These are phyloP conservation scores for Phoeniculus purpureus DNA, from an alignment of 2,797 vertebrate species.

Conservation along the genomic window DNA sequence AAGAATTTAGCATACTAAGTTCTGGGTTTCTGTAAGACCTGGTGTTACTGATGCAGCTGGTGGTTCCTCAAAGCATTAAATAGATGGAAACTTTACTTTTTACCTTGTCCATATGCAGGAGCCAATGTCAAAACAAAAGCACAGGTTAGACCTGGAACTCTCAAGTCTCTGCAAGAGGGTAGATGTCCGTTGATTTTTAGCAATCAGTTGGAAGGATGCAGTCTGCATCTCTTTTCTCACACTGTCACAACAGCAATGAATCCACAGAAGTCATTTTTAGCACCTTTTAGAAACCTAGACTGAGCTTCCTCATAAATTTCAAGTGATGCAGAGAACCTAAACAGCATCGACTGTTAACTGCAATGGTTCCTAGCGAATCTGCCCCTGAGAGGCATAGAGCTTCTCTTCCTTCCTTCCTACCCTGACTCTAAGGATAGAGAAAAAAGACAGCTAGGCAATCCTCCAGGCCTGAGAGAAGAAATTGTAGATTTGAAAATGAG, in stretches of 20 bases:
- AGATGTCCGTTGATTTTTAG: background rate
- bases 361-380: background rate
- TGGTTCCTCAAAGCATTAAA: background rate
- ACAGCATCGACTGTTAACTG: background rate
- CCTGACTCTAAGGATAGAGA: background rate
- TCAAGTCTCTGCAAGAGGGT: background rate
- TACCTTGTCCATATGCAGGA: background rate
- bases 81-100: background rate
- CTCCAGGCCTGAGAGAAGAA: background rate
- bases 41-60: background rate
- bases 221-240: background rate
- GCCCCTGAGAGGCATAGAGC: background rate
- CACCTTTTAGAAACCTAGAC: background rate
- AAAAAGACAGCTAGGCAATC: background rate
- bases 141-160: background rate
- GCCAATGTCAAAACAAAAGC: background rate
- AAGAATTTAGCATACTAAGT: background rate
- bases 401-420: background rate
- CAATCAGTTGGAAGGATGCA: background rate
- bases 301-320: background rate
- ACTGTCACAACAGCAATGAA: background rate
- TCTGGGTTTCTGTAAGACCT: background rate
- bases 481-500: background rate
- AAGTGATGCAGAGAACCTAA: background rate
- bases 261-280: background rate